Base-by-base conservation (phyloP, 2,797 vertebrate genomes). In the Adelosebastes latens region DNA sequence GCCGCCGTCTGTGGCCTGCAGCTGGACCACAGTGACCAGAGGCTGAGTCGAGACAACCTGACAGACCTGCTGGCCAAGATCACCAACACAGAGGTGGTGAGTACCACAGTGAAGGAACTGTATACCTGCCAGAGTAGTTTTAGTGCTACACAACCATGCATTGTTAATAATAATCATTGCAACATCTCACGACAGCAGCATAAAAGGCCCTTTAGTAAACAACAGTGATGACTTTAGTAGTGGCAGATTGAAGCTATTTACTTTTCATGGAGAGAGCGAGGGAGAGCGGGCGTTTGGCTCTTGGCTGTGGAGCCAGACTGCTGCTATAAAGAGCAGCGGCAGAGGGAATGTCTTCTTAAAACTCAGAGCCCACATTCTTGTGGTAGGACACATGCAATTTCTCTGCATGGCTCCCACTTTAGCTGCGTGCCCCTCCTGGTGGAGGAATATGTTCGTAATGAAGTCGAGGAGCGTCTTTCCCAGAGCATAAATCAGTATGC, bases 41-140 rank as follows among this genome's bases (percentile, higher is more conserved):
- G 93, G 12, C 94, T 97, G 89, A 96, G 93, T 22, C 93, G 96
- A 6, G 96, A 97, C 72, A 96, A 96, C 90, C 96, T 99, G 92
- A 97, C 96, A 0, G 96, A 98, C 81, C 96, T 97, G 89, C 94
- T 99, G 96, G 98, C 98, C 92, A 99, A 97, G 95, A 98, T 99
- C 94, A 99, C 98, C 88, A 97, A 97, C 96, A 98, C 97, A 22
- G 98, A 99, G 88, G 97, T 99, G 97, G 98, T 99, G 93, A 97
- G 98, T 97, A 87, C 86, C 61, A 24, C 60, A 24, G 39, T 0
- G 8, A 22, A 3, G 62, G 32, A 61, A 16, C 52, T 24, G 1
- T 9, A 36, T 42, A 80, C 42, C 42, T 46, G 27, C 52, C 67
- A 79, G 73, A 65, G 58, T 49, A 53, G 58, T 73, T 75, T 86